Base-by-base conservation (phyloP, 1,140 invertebrate species). In the Anthonomus grandis region DNA sequence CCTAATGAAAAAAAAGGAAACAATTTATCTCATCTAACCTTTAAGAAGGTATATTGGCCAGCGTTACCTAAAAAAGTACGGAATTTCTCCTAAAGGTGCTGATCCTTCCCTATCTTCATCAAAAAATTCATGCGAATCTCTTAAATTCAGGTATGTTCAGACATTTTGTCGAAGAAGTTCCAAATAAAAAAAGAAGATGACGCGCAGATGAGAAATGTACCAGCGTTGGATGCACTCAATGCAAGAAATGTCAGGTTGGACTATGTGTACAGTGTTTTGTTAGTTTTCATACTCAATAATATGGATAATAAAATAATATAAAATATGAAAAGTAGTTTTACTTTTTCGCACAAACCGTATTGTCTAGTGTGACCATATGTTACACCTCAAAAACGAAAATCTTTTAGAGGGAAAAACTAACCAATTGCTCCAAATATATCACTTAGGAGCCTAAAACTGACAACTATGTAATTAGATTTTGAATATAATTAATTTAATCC, bases 151-250 rank as follows among this genome's bases (percentile, higher is more conserved):
- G 27, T 31, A 31, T 31, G 27, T 8, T n/a, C 27, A 31, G 18
- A 44, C 49, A 44, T 52, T 52, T 42, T n/a, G 49, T 44, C 5
- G 49, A 42, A 44, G 9, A 17, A 17, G n/a, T 41, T 6, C 18
- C 37, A 52, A 41, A 52, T 42, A 45, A 27, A 18, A 52, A 52
- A 44, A 42, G 49, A 19, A 45, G 37, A 42, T 21, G 37, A 18
- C 42, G 49, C 21, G 34, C 34, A 36, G 37, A n/a, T 19, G 15
- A 44, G 21, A 52, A 44, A 8, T 44, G 36, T 45, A 19, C 17
- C 6, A 44, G 37, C 25, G 37, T 42, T 9, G 49, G 22, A 17
- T 9, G 34, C 13, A 52, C 3, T 44, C 34, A 42, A n/a, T 52
- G 25, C 42, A 21, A n/a, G 12, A 9, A 52, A n/a, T 52, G 34